Base-by-base conservation (phyloP, 2,888 invertebrate species). In the Troides oblongomaculatus region DNA sequence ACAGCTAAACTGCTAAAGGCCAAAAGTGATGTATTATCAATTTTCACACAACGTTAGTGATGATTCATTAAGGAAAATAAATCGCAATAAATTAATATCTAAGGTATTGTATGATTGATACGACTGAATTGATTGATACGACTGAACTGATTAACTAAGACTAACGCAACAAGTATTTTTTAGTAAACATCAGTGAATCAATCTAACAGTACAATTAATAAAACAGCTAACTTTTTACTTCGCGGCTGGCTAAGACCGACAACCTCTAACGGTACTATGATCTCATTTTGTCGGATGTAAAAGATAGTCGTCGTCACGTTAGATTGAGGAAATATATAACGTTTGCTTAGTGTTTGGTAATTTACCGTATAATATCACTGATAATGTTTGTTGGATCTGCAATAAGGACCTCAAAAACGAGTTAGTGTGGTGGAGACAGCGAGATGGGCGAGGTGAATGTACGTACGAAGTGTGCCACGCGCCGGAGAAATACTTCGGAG, bases 401-500 rank as follows among this genome's bases (percentile, higher is more conserved):
- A 70, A 68, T 65, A 71, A 71, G 66, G 62, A 59, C 50, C 56
- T 62, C 4, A 64, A 71, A 73, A 69, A 72, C 69, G 70, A 67
- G 76, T 72, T 74, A 77, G 71, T 73, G 76, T 75, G 81, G 82
- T 21, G 5, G 30, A 82, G 86, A 84, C 84, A 83, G 82, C 78
- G 81, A 88, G 88, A 89, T 88, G 85, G 85, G 77, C 77, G 87
- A 92, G 92, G 92, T 92, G 92, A 92, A 92, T 85, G 92, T 84
- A 91, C 92, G 88, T 89, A 86, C 86, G 79, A 92, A 91, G 90
- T 92, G 91, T 92, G 92, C 89, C 92, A 90, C 87, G 85, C 84
- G 88, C 84, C 86, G 83, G 87, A 90, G 90, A 91, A 90, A 91
- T 86, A 88, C 90, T 90, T 89, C 89, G 87, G 86, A 87, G 84